Evolutionary conservation across 53 echinoderm and acorn worm species (phyloP).

Genomic region (Zoroaster sp.): DNA sequence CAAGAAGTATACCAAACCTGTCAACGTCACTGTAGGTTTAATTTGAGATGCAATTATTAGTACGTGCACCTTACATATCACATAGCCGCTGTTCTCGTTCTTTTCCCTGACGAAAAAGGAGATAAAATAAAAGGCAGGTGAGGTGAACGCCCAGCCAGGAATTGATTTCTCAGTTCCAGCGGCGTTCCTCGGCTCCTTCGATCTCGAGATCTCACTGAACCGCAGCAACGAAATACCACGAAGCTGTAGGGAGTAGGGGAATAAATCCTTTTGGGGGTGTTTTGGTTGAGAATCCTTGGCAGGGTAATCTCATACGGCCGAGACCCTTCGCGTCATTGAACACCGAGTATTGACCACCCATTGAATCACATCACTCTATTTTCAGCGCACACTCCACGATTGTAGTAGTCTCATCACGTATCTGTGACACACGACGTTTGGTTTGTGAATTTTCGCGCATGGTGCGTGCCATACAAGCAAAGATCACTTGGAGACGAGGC

Average conservation of each 20-base stretch:
- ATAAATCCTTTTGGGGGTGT: neutral
- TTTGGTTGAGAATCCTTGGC: neutral
- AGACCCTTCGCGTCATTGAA: neutral
- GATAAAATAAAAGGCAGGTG: neutral
- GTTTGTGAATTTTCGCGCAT: neutral
- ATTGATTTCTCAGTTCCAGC: neutral
- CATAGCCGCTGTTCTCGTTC: neutral
- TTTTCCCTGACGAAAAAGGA: neutral
- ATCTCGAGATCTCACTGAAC: constrained; percentile 9
- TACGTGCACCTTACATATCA: neutral
- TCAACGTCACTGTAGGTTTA: neutral
- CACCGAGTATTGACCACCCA: neutral
- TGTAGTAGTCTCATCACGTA: neutral
- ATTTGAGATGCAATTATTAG: neutral
- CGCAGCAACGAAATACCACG: neutral
- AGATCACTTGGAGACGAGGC: neutral
- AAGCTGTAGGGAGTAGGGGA: neutral
- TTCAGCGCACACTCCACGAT: neutral
- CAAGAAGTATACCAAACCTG: neutral
- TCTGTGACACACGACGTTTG: neutral
- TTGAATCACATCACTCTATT: neutral
- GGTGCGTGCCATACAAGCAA: neutral
- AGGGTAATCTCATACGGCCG: neutral
- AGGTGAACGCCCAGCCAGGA: neutral
- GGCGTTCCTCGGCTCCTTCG: neutral